Percentiles rank a stretch among this genome's conserved stretches.
Conservation (phyloP, 1,140 invertebrate species). For the Aphis craccivora region DNA sequence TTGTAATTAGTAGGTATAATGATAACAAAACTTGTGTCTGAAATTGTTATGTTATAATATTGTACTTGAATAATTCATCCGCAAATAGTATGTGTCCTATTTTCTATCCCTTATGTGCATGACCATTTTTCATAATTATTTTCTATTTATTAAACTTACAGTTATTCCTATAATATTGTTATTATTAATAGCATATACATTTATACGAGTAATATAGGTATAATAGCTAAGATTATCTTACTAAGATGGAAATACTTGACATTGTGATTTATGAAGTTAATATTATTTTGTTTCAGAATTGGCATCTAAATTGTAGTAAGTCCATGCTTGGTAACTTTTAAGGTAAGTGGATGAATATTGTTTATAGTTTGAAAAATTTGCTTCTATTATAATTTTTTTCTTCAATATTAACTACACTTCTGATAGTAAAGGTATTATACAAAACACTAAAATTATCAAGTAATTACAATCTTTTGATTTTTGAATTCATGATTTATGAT, state of each 20-base stretch:
- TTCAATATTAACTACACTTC: background rate
- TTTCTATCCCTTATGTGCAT: background rate
- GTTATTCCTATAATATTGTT: too few species aligned
- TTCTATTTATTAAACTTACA: background rate
- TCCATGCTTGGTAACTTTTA: background rate
- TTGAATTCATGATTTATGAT: background rate
- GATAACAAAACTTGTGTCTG: too few species aligned
- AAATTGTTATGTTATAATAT: too few species aligned
- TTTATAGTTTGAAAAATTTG: background rate
- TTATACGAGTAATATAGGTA: background rate
- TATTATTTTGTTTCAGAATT: slow-evolving; percentile 45
- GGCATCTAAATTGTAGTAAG: background rate
- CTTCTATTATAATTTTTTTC: background rate
- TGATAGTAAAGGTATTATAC: background rate
- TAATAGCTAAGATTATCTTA: background rate
- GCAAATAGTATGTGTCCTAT: too few species aligned
- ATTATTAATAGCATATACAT: background rate
- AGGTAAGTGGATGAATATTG: slow-evolving; percentile 40
- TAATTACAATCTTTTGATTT: background rate
- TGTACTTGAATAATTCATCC: too few species aligned
- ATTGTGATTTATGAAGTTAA: background rate
- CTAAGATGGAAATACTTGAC: background rate
- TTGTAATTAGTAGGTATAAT: too few species aligned
- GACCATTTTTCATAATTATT: background rate
- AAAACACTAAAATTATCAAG: background rate